Percentiles rank a stretch among this genome's conserved stretches.
These are phyloP conservation scores for Teleogryllus occipitalis DNA, from an alignment of 1,140 invertebrate species.

Conservation along the genomic window DNA sequence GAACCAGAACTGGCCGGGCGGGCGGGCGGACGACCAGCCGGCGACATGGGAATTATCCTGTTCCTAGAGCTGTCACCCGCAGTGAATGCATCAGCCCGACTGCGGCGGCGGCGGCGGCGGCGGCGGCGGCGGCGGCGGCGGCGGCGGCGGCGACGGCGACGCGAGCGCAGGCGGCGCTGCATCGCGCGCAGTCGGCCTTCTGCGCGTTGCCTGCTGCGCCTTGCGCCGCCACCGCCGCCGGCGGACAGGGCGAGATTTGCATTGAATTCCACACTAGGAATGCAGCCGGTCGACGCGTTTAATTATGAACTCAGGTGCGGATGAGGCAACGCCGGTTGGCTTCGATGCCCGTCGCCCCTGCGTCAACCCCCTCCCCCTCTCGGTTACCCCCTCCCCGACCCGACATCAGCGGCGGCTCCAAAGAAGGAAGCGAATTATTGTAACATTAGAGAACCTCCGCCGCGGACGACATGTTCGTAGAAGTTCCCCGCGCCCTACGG, in stretches of 20 bases:
- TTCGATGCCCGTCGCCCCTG: not conserved
- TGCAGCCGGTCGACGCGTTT: not conserved
- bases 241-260: not conserved
- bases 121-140: too few relatives aligned
- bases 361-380: not conserved
- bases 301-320: not conserved
- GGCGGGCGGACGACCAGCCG: too few relatives aligned
- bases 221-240: too few relatives aligned
- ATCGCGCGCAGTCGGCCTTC: too few relatives aligned
- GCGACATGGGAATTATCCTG: too few relatives aligned
- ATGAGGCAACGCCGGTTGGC: not conserved
- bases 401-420: not conserved
- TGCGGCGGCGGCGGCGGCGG: too few relatives aligned
- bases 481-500: not conserved
- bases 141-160: too few relatives aligned
- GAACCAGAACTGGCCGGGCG: too few relatives aligned
- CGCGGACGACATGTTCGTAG: not conserved
- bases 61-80: too few relatives aligned
- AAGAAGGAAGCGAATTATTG: not conserved
- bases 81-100: too few relatives aligned
- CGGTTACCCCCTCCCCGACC: not conserved
- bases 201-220: not conserved
- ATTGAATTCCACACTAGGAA: not conserved
- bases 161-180: too few relatives aligned
- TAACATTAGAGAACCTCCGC: not conserved